Evolutionary conservation across 2,113 vertebrate species (phyloP).

Genomic region (Malurus alboscapulatus): DNA sequence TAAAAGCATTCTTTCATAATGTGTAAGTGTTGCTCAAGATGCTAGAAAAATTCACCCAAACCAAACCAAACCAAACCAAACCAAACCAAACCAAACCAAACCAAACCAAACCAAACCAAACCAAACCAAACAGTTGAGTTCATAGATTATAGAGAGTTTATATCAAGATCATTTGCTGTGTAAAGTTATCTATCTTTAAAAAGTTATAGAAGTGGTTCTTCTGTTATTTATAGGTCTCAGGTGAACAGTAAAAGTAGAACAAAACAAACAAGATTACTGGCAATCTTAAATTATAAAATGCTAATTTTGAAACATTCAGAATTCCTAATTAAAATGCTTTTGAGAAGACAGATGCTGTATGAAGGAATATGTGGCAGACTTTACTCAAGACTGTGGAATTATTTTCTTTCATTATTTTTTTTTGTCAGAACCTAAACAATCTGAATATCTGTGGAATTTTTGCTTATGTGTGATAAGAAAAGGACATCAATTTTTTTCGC

Average conservation of each 20-base stretch:
- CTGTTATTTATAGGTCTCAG: neutral
- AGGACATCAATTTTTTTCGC: neutral
- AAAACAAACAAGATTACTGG: neutral
- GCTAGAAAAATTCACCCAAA: neutral
- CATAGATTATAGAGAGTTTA: neutral
- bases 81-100: too few species aligned
- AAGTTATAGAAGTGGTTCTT: neutral
- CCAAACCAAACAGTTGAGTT: neutral
- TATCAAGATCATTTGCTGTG: neutral
- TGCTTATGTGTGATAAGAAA: neutral
- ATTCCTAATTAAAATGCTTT: neutral
- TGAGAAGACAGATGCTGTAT: neutral
- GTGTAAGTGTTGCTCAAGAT: neutral
- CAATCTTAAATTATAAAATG: neutral
- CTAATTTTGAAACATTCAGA: neutral
- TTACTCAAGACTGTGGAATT: neutral
- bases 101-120: neutral
- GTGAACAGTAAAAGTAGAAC: neutral
- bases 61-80: neutral
- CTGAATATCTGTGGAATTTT: neutral
- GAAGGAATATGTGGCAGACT: neutral
- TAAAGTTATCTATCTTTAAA: neutral
- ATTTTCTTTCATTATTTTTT: neutral
- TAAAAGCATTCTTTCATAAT: neutral
- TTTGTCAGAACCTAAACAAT: neutral